These are phyloP conservation scores for Cremastinae sp. DNA, from an alignment of 2,888 invertebrate species.

Conservation along the genomic window DNA sequence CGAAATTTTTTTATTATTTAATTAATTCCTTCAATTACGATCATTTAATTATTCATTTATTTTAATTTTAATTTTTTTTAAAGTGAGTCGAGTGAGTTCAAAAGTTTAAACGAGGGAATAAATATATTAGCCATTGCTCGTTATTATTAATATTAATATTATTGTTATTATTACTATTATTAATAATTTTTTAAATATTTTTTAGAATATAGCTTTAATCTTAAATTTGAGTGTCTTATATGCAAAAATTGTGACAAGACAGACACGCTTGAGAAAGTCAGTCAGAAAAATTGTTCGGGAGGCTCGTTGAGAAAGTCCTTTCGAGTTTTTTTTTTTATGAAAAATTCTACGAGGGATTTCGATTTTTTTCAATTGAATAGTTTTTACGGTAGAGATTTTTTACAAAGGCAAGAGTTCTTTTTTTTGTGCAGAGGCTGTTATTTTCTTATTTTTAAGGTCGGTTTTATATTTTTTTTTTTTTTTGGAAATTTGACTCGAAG, in stretches of 20 bases:
- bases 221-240: constrained; percentile 46
- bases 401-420: constrained; percentile 40
- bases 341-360: constrained; percentile 14
- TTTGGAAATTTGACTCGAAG: neutral
- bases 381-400: constrained; percentile 1
- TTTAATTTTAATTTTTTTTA: no score
- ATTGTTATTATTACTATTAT: no score
- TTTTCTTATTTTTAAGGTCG: constrained; percentile 9
- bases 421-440: constrained; percentile 36
- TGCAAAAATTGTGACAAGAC: constrained; percentile 24
- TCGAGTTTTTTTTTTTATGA: neutral
- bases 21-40: no score
- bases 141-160: constrained; percentile 10
- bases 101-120: constrained; percentile 58
- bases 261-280: constrained; percentile 33
- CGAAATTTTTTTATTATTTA: no score
- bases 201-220: constrained; percentile 63
- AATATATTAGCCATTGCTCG: constrained; percentile 62
- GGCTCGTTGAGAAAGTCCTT: neutral
- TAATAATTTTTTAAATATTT: no score
- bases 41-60: no score
- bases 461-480: neutral
- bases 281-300: constrained; percentile 29
- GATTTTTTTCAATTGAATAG: neutral
- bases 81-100: constrained; percentile 8